These are phyloP conservation scores for Lutraria rhynchaena DNA, from an alignment of 1,140 invertebrate species.

Conservation along the genomic window DNA sequence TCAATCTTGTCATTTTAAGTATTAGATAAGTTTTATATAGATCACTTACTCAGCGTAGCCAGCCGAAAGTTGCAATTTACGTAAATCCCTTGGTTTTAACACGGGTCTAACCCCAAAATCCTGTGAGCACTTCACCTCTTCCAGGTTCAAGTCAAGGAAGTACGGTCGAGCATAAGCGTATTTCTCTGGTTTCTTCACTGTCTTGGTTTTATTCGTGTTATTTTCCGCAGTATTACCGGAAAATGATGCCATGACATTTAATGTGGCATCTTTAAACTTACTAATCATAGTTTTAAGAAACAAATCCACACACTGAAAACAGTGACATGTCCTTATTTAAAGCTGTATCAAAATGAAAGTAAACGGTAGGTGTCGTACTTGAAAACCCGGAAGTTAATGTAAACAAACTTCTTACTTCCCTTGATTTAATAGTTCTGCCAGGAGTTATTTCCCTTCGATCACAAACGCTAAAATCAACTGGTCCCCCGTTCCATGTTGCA, in stretches of 20 bases:
- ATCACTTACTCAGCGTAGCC: conserved; percentile 55
- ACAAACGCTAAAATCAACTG: no score
- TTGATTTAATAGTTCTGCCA: no score
- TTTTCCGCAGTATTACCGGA: conserved; percentile 3
- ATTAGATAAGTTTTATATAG: no score
- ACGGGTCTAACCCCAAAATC: conserved; percentile 35
- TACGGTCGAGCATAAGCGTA: conserved; percentile 34
- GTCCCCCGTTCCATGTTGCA: no score
- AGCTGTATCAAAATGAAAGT: no score
- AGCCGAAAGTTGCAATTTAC: background rate
- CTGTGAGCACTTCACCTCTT: conserved; percentile 33
- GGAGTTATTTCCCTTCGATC: no score
- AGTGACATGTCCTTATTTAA: no score
- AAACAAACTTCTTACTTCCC: no score
- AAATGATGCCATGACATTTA: conserved; percentile 31
- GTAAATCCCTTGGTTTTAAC: conserved; percentile 23
- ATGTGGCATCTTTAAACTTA: conserved; percentile 25
- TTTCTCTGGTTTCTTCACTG: conserved; percentile 40
- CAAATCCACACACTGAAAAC: no score
- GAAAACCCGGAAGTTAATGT: no score
- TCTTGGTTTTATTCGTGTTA: background rate
- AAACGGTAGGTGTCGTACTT: no score
- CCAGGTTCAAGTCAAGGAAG: conserved; percentile 34
- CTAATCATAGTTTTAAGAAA: conserved; percentile 7
- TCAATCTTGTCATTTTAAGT: no score